These are phyloP conservation scores for Drosophila cognata DNA, from an alignment of 2,888 invertebrate genomes.

Conservation along the genomic window DNA sequence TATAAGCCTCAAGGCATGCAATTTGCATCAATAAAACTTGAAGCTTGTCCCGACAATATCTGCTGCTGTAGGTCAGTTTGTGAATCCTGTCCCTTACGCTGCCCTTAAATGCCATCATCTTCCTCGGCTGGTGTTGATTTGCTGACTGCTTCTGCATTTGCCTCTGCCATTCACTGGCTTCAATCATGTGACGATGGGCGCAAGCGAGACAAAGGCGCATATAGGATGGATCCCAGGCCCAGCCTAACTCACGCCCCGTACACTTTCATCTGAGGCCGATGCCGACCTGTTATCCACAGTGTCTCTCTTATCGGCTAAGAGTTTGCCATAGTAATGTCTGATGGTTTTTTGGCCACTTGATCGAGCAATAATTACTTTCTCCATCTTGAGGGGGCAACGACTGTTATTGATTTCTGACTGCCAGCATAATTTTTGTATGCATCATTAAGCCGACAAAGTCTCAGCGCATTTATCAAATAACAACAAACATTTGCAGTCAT, in stretches of 20 bases:
- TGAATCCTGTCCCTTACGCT: constrained; percentile 31
- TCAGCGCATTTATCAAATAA: constrained; percentile 25
- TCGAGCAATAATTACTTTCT: constrained; percentile 76
- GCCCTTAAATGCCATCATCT: constrained; percentile 56
- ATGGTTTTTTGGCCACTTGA: constrained; percentile 58
- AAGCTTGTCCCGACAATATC: constrained; percentile 35
- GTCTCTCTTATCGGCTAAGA: constrained; percentile 62
- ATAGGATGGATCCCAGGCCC: constrained; percentile 46
- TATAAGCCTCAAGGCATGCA: constrained; percentile 72
- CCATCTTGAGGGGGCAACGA: constrained; percentile 53
- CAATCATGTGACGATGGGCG: constrained; percentile 74
- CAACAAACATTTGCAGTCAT: constrained; percentile 50
- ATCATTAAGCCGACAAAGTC: constrained; percentile 71
- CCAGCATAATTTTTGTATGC: constrained; percentile 71
- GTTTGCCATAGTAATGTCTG: constrained; percentile 15
- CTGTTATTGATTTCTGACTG: constrained; percentile 77
- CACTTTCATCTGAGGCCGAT: constrained; percentile 65
- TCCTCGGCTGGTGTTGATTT: constrained; percentile 66
- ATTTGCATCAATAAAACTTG: constrained; percentile 78
- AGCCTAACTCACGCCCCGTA: constrained; percentile 54
- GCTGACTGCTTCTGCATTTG: constrained; percentile 76
- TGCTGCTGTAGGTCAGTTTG: constrained; percentile 77
- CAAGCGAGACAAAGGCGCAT: constrained; percentile 55
- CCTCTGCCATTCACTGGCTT: constrained; percentile 44
- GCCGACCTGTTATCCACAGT: constrained; percentile 43